A percentile compares a stretch with the other conserved stretches of the same genome.
phyloP scores from a whole-genome alignment of 2,113 vertebrate species.

The Microtus richardsoni region DNA sequence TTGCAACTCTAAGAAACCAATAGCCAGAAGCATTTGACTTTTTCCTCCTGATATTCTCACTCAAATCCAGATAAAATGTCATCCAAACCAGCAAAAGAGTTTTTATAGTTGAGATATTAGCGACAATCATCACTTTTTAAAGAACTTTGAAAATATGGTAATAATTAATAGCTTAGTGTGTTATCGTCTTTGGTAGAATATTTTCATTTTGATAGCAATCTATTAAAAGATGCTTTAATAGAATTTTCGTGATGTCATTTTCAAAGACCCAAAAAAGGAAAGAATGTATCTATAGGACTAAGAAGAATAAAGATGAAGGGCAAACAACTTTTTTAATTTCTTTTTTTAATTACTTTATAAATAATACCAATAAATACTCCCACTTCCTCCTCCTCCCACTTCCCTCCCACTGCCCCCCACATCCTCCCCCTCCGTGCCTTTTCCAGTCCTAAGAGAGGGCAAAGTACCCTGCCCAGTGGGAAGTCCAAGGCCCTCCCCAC shows the following conservation, averaged over 20 bases:
- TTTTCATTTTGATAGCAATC: slow-evolving; percentile 52
- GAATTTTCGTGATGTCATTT: neutral
- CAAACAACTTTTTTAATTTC: neutral
- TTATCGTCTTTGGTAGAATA: neutral
- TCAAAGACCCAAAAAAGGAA: neutral
- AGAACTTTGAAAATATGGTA: slow-evolving; percentile 16
- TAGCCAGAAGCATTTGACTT: slow-evolving; percentile 67
- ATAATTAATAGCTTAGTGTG: slow-evolving; percentile 16
- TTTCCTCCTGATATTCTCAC: slow-evolving; percentile 36
- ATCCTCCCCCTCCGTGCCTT: no score
- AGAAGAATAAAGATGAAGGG: neutral
- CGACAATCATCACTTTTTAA: slow-evolving; percentile 56
- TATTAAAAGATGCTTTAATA: slow-evolving; percentile 21
- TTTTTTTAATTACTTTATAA: no score
- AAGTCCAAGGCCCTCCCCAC: no score
- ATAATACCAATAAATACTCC: no score
- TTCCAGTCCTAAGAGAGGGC: no score
- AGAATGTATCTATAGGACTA: neutral
- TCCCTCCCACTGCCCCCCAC: no score
- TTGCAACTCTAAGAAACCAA: slow-evolving; percentile 66
- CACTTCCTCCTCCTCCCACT: no score
- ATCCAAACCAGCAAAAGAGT: slow-evolving; percentile 52
- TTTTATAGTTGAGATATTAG: slow-evolving; percentile 3
- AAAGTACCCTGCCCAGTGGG: no score
- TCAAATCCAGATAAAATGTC: slow-evolving; percentile 61